Evolutionary conservation across 2,888 invertebrate species (phyloP).

Genomic region (Argyresthia albistria): DNA sequence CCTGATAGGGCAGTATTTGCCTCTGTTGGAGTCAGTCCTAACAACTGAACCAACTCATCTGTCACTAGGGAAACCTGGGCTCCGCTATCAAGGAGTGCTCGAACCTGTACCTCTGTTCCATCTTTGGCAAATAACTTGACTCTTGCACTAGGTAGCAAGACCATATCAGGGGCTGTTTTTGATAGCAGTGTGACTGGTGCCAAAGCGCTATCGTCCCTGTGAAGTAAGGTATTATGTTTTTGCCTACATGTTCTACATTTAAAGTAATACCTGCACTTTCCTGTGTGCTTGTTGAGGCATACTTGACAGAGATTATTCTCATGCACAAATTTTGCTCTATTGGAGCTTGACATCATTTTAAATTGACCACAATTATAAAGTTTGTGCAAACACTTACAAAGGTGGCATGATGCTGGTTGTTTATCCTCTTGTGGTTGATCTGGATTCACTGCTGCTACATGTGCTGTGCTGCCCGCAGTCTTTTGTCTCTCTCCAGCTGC

Average conservation of each 20-base stretch:
- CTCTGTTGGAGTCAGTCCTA: neutral
- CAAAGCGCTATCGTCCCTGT: conserved; percentile 11
- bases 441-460: no score
- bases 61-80: neutral
- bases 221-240: conserved; percentile 9
- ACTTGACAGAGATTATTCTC: neutral
- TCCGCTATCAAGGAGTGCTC: neutral
- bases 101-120: neutral
- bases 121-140: neutral
- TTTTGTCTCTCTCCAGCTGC: conserved; percentile 2
- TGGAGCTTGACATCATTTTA: no score
- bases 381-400: no score
- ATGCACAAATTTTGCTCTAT: no score
- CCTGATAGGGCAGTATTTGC: neutral
- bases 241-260: neutral
- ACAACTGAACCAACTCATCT: neutral
- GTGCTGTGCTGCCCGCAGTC: no score
- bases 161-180: conserved; percentile 10
- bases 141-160: conserved; percentile 1
- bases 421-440: no score
- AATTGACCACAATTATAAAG: no score
- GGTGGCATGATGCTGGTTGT: no score
- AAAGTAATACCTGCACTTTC: neutral
- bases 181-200: conserved; percentile 13
- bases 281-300: neutral